Conservation (phyloP, 2,888 invertebrate species). For the Drosophila trichaetosa region DNA sequence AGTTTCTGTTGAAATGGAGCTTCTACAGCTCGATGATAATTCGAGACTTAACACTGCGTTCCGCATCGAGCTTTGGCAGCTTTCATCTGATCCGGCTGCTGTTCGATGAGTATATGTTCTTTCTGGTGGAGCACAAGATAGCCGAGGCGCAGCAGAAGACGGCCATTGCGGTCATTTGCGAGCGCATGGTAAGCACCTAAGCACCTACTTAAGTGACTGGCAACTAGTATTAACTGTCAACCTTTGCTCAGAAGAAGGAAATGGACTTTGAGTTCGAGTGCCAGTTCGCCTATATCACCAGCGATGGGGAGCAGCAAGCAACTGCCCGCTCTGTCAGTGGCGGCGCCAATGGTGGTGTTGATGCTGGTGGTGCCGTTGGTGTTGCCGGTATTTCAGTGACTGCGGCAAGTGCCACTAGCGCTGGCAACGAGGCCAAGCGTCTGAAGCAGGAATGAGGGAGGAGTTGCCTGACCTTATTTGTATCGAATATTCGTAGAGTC, state of each 20-base stretch:
- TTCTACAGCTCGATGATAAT: conserved; percentile 99
- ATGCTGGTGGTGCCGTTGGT: conserved; percentile 2
- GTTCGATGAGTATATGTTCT: conserved; percentile 99
- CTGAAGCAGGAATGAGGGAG: conserved; percentile 83
- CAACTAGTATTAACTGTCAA: conserved; percentile 39
- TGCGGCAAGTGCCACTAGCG: conserved; percentile 8
- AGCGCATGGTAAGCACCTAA: conserved; percentile 81
- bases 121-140: conserved; percentile 98
- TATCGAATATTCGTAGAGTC: conserved; percentile 35
- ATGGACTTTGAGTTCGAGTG: conserved; percentile 84
- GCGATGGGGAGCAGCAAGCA: conserved; percentile 64
- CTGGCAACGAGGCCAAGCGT: conserved; percentile 77
- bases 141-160: conserved; percentile 95
- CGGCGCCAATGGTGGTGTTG: background rate
- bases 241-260: conserved; percentile 76
- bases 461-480: conserved; percentile 10
- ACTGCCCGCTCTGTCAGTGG: conserved; percentile 44
- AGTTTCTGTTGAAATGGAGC: conserved; percentile 99
- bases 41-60: conserved; percentile 96
- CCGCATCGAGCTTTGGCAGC: conserved; percentile 99
- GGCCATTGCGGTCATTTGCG: conserved; percentile 96
- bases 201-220: conserved; percentile 9
- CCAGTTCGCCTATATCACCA: conserved; percentile 83
- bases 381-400: background rate
- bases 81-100: conserved; percentile 98